These are phyloP conservation scores for Leucoraja erinaceus DNA, from an alignment of 2,113 vertebrate genomes.

Conservation along the genomic window DNA sequence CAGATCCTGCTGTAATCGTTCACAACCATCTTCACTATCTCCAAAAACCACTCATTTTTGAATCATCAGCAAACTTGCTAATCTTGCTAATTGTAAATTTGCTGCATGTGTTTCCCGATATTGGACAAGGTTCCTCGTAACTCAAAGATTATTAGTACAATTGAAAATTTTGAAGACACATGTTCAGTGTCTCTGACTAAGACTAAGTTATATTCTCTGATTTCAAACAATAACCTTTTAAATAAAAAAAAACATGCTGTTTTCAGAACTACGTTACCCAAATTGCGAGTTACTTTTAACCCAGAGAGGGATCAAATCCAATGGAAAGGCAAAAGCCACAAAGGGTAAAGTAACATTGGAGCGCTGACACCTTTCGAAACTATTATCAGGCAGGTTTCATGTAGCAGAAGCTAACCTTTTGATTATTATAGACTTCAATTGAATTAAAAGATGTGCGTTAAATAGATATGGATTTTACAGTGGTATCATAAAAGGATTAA, in stretches of 20 bases:
- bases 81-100: no score
- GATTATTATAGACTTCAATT: background rate
- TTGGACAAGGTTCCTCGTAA: no score
- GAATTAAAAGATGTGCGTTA: background rate
- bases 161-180: no score
- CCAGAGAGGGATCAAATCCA: background rate
- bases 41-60: no score
- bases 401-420: background rate
- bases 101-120: no score
- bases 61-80: no score
- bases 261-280: background rate
- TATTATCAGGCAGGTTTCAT: background rate
- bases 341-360: background rate
- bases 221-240: background rate
- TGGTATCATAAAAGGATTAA: background rate
- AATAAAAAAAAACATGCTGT: background rate
- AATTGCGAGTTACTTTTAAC: background rate
- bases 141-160: no score
- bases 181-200: background rate
- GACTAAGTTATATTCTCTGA: background rate
- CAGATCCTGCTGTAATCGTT: no score
- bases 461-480: background rate
- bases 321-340: background rate
- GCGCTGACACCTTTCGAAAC: background rate
- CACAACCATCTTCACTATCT: no score